A percentile compares a stretch with the other conserved stretches of the same genome.
Conservation (phyloP, 2,113 vertebrate genomes). For the Oplegnathus fasciatus region DNA sequence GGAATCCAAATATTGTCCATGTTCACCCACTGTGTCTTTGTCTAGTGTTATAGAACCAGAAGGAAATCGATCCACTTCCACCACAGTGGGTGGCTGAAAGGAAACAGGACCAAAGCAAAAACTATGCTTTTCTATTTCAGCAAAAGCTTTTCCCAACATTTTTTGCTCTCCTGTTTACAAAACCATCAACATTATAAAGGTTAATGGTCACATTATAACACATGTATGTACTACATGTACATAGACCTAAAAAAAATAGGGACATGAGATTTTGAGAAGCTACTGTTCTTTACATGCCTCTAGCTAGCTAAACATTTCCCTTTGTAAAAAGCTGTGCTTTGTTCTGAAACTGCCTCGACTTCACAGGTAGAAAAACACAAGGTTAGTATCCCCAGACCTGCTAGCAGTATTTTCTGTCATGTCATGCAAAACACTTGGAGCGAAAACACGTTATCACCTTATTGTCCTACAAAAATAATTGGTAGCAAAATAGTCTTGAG, state of each 20-base stretch:
- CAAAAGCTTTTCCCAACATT: conserved; percentile 17
- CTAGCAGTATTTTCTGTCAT: conserved; percentile 47
- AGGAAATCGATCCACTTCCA: conserved; percentile 72
- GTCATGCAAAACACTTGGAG: conserved; percentile 28
- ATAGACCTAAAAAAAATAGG: conserved; percentile 27
- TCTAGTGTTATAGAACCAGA: conserved; percentile 59
- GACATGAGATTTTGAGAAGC: conserved; percentile 30
- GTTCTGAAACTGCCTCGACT: conserved; percentile 52
- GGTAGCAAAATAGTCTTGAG: conserved; percentile 74
- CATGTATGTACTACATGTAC: conserved; percentile 55
- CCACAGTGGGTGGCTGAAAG: conserved; percentile 50
- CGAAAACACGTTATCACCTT: conserved; percentile 19
- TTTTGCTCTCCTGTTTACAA: conserved; percentile 33
- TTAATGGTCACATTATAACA: conserved; percentile 54
- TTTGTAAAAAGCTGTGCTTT: conserved; percentile 71
- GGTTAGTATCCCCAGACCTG: conserved; percentile 34
- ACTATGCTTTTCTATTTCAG: conserved; percentile 25
- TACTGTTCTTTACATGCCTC: conserved; percentile 68
- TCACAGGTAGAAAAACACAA: conserved; percentile 69
- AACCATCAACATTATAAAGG: conserved; percentile 66
- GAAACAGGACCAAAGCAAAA: conserved; percentile 52
- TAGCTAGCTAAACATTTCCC: conserved; percentile 58
- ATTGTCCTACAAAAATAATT: conserved; percentile 70
- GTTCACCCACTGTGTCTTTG: conserved; percentile 66
- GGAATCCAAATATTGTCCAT: conserved; percentile 33